Evolutionary conservation across 2,797 vertebrate species (phyloP).

Genomic region (Brachymystax lenok): DNA sequence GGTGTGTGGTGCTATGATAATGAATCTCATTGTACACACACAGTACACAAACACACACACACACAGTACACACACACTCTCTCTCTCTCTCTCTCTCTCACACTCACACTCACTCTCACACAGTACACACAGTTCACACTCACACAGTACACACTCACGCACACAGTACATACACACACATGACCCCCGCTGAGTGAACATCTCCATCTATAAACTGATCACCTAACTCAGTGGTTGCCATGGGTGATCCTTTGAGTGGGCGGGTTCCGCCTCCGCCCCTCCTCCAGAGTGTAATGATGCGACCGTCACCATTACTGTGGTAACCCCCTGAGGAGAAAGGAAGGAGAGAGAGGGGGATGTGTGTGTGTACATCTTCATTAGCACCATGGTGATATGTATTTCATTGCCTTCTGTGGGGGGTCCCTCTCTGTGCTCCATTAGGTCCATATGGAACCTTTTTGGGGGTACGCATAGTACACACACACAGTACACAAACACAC

Average conservation of each 20-base stretch:
- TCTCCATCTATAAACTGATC: conserved; percentile 14
- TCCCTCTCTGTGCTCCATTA: conserved; percentile 53
- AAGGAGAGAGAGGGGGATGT: neutral
- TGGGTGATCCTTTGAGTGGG: conserved; percentile 8
- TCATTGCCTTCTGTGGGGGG: conserved; percentile 9
- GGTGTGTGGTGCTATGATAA: conserved; percentile 36
- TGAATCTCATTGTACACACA: conserved; percentile 33
- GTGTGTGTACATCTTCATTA: too few species aligned
- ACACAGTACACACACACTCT: neutral
- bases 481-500: too few species aligned
- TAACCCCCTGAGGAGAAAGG: conserved; percentile 2
- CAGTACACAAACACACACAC: too few species aligned
- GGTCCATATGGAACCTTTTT: conserved; percentile 55
- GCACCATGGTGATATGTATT: too few species aligned
- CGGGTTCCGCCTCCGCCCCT: neutral
- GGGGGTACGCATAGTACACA: conserved; percentile 8
- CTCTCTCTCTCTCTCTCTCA: neutral
- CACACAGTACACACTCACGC: too few species aligned
- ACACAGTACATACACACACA: too few species aligned
- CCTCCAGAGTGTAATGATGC: conserved; percentile 16
- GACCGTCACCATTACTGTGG: conserved; percentile 15
- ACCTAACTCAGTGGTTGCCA: conserved; percentile 23
- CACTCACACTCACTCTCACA: conserved; percentile 20
- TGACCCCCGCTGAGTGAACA: conserved; percentile 1
- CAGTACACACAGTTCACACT: too few species aligned